Evolutionary conservation across 2,113 vertebrate genomes (phyloP), one percentile per base, ranked within the genome.

Genomic region (Misgurnus mizolepis): DNA sequence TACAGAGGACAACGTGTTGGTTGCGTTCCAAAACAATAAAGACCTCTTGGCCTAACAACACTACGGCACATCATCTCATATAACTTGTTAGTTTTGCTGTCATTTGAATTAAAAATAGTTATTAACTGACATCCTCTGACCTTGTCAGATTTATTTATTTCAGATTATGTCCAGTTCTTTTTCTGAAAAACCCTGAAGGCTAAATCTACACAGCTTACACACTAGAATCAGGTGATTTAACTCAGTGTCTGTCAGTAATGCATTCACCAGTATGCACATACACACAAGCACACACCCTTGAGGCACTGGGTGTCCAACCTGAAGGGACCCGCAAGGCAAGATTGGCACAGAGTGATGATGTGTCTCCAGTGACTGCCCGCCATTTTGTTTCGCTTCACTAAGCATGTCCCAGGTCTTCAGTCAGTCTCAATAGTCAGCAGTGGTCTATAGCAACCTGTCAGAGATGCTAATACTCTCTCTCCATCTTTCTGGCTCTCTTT

Each of bases 331-430:
- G 81, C 27, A 34, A 79, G 69, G 68, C 58, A 76, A 27, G 40
- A 55, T 43, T 80, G 81, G 70, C 45, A 70, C 47, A 61, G 70
- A 67, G 58, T 71, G 80, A 79, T 79, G 80, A 85, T 85, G 58
- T 67, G 41, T 61, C 61, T 14, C 64, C n/a, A 49, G 22, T 73
- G 53, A 77, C 56, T 53, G 73, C 41, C 68, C 67, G 34, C 61
- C 76, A 56, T 70, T 78, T 82, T 78, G 62, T 72, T 40, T 73
- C 65, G 75, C 67, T 73, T 69, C 67, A 67, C 40, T 67, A 71
- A 73, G 58, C 75, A 78, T 76, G 69, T n/a, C n/a, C 18, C 11
- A 18, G 47, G 73, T 58, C 43, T 68, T 73, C 64, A 78, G 71
- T 80, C 76, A 62, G 39, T 34, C 56, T 71, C 67, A 65, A 40